Evolutionary conservation across 2,797 vertebrate genomes (phyloP).

Genomic region (Caiman crocodilus): DNA sequence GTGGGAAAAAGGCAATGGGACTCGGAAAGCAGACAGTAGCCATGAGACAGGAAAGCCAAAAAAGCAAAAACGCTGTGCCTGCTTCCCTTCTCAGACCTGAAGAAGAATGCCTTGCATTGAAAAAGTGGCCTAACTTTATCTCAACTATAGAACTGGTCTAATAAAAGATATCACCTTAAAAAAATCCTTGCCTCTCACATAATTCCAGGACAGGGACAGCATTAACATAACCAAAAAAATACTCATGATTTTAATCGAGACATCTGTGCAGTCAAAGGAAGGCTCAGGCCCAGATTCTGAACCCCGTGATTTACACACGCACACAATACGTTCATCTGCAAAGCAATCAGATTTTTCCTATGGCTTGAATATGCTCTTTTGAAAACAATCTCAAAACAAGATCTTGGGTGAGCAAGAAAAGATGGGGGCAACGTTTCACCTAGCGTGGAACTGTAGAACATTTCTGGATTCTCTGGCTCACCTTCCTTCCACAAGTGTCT

Average conservation of each 20-base stretch:
- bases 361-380: neutral
- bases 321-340: neutral
- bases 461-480: neutral
- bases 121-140: no score
- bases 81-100: no score
- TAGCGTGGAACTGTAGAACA: no score
- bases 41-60: conserved; percentile 13
- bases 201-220: no score
- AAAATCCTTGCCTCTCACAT: no score
- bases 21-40: neutral
- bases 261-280: neutral
- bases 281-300: neutral
- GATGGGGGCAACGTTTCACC: neutral
- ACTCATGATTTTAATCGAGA: neutral
- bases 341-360: neutral
- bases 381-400: neutral
- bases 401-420: neutral
- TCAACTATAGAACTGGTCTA: no score
- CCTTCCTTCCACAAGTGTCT: neutral
- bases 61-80: neutral
- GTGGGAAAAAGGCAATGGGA: neutral
- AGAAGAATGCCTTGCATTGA: no score
- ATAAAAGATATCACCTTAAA: no score
- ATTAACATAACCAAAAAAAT: neutral
- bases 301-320: neutral